Evolutionary conservation across 2,113 vertebrate genomes (phyloP), one percentile per base, ranked within the genome.

Genomic region (Tupaia chinensis): DNA sequence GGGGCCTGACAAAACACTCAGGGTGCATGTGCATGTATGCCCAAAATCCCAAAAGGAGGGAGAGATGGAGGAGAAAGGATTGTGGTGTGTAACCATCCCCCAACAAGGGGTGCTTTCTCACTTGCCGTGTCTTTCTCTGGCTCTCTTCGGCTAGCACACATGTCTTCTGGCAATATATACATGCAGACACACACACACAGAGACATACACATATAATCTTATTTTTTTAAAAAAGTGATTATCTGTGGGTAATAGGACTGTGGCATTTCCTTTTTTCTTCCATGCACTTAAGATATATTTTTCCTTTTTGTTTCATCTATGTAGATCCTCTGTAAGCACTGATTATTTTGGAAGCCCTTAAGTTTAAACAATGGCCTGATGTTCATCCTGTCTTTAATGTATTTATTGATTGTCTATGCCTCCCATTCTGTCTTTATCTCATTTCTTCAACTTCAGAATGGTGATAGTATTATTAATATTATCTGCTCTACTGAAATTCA

Each of bases 361-460:
- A 80, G 7, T 80, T 76, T 68, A 84, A 94, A 84, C 10, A 88
- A 3, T 53, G 1, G 19, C 56, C 22, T 65, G 29, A 34, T 79
- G 3, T 15, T 7, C 60, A 73, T n/a, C 7, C n/a, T 76, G 34
- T 65, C 27, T 17, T 81, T 79, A 32, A 60, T 53, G 1, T 17
- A 32, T 58, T 82, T 58, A n/a, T 8, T 69, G 69, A 60, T 63
- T 87, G 6, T 5, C 5, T 27, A 60, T 73, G 63, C 0, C 9
- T 78, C 23, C 83, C 44, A 77, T 81, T 85, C 8, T 68, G 16
- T 93, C 20, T 17, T 0, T 58, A 25, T 77, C 29, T 60, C 76
- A 16, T 25, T 83, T 82, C 56, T 76, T 87, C 56, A 58, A 73
- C 23, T 83, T 94, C 70, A 93, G 93, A 80, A 93, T 85, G 29